Evolutionary conservation across 2,888 invertebrate genomes (phyloP), one percentile per base, ranked within the genome.

Genomic region (Rhingia campestris): DNA sequence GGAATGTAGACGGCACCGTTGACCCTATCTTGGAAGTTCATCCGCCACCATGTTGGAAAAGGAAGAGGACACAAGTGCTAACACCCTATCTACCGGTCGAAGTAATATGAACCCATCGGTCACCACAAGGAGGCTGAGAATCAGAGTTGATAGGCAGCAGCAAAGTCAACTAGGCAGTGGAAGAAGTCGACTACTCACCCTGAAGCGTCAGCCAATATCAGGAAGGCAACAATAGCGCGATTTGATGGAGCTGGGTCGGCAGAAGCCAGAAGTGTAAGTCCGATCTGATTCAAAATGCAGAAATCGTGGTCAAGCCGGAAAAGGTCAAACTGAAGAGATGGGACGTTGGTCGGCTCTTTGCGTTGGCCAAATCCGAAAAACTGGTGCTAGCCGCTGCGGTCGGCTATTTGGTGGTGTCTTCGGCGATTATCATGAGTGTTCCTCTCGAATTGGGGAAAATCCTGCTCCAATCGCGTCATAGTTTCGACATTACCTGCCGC

Each of bases 361-460:
- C 84, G 0, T 77, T 91, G 54, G 88, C 90, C 1, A 89, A 87
- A 54, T 87, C 89, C 2, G 91, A 91, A 63, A 90, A 90, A 85
- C 86, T 88, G 69, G 87, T 88, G 4, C 87, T 91, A 22, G 6
- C 88, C 63, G 98, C 95, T 92, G 99, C 97, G 43, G 94, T 99
- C 86, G 92, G 94, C 7, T 94, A 98, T 69, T 92, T 99, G 51
- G 88, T 97, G 10, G 92, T 99, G 59, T 98, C 98, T 0, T 98
- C 98, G 87, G 93, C 95, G 74, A 97, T 99, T 3, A 97, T 98
- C 10, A 97, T 99, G 96, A 95, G 96, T 9, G 95, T 99, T 14
- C 99, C 99, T 1, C 98, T 97, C 91, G 96, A 97, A 81, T 93
- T 99, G 81, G 99, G 99, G 4, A 96, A 96, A 92, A 95, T 99